Evolutionary conservation across 2,888 invertebrate species (phyloP).

Genomic region (Megamerina dolium): DNA sequence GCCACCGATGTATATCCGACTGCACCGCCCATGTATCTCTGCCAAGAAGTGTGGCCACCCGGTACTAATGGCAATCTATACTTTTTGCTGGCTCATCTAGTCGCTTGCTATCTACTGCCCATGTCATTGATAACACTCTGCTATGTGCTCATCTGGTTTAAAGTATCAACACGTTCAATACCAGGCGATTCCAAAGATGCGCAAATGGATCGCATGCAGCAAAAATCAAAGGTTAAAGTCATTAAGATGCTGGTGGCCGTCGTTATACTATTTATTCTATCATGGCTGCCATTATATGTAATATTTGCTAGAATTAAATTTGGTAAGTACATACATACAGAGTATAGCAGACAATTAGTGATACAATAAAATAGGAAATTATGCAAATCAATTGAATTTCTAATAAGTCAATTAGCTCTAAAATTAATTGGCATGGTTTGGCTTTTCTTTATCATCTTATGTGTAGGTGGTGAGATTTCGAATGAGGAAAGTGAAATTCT

Average conservation of each 20-base stretch:
- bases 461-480: constrained; percentile 52
- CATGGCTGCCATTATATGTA: constrained; percentile 87
- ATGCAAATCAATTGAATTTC: too few relatives aligned
- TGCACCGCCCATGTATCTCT: constrained; percentile 68
- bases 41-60: constrained; percentile 82
- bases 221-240: constrained; percentile 90
- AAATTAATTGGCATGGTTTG: too few relatives aligned
- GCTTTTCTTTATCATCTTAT: too few relatives aligned
- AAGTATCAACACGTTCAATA: constrained; percentile 80
- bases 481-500: constrained; percentile 75
- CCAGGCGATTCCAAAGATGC: constrained; percentile 88
- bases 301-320: constrained; percentile 84
- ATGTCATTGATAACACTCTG: constrained; percentile 86
- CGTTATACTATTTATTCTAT: constrained; percentile 85
- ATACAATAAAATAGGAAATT: too few relatives aligned
- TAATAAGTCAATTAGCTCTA: too few relatives aligned
- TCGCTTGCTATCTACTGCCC: constrained; percentile 85
- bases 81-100: constrained; percentile 81
- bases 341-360: not conserved
- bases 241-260: constrained; percentile 92
- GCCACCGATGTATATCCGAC: constrained; percentile 53
- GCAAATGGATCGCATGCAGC: constrained; percentile 87
- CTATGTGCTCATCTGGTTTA: constrained; percentile 87
- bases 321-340: constrained; percentile 53
- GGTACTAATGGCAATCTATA: constrained; percentile 75